A percentile compares a stretch with the other conserved stretches of the same genome.
Evolutionary conservation across 2,797 vertebrate species (phyloP).

Genomic region (Xiphophorus birchmanni): DNA sequence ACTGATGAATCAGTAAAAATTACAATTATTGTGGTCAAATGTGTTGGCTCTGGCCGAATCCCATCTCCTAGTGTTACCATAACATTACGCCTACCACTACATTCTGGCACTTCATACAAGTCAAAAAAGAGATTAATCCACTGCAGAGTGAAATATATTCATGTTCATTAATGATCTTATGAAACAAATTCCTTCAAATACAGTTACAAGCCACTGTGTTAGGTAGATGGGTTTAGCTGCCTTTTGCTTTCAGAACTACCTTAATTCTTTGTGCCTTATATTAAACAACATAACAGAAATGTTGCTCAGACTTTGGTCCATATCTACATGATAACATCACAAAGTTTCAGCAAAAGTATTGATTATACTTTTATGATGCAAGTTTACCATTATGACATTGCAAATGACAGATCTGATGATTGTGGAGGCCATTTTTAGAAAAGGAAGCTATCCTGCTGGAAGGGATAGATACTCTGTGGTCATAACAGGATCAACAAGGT

Average conservation of each 20-base stretch:
- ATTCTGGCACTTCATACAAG: not conserved
- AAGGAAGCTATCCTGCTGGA: not conserved
- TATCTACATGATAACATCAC: not conserved
- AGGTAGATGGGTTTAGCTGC: not conserved
- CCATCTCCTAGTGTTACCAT: not conserved
- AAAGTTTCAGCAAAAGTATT: not conserved
- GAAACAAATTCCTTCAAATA: not conserved
- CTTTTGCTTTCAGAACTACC: not conserved
- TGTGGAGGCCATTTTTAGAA: not conserved
- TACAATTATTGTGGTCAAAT: not conserved
- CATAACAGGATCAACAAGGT: not conserved
- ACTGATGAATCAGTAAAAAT: constrained; percentile 1
- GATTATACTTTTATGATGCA: not conserved
- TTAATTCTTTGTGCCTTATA: not conserved
- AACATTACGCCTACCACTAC: not conserved
- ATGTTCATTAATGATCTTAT: too few relatives aligned
- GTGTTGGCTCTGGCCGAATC: not conserved
- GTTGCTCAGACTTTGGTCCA: not conserved
- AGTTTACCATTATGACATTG: not conserved
- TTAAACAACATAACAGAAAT: not conserved
- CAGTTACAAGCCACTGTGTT: not conserved
- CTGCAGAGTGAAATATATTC: not conserved
- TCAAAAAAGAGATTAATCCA: not conserved
- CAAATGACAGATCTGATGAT: not conserved
- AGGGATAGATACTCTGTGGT: not conserved